Evolutionary conservation across 2,113 vertebrate genomes (phyloP).

Genomic region (Daboia siamensis): DNA sequence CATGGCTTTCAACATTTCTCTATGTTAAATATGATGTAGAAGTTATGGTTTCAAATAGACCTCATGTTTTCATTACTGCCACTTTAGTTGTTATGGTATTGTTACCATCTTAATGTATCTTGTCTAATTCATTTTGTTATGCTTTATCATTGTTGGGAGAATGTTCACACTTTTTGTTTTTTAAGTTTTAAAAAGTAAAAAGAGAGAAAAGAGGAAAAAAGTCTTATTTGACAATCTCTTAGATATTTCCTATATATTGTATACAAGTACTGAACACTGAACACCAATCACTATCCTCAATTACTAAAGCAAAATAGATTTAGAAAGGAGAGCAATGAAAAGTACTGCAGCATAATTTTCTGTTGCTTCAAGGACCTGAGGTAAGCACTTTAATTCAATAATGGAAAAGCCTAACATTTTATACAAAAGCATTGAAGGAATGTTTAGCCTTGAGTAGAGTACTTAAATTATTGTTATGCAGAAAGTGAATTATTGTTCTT

Average conservation of each 20-base stretch:
- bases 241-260: neutral
- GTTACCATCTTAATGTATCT: neutral
- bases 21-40: neutral
- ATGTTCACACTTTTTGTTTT: neutral
- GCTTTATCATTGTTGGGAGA: neutral
- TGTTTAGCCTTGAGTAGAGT: neutral
- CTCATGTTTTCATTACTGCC: neutral
- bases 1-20: neutral
- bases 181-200: neutral
- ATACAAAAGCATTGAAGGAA: neutral
- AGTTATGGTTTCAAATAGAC: neutral
- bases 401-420: neutral
- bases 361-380: neutral
- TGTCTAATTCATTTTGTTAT: neutral
- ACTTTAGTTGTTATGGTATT: neutral
- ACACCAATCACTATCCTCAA: neutral
- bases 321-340: neutral
- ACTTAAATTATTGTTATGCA: neutral
- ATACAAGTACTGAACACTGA: neutral
- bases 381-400: neutral
- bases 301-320: neutral
- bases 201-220: neutral
- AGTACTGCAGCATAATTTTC: neutral
- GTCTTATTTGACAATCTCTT: neutral
- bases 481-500: neutral